A percentile compares a stretch with the other conserved stretches of the same genome.
phyloP scores from a whole-genome alignment of 2,888 invertebrate species.

The Amaurobius ferox region DNA sequence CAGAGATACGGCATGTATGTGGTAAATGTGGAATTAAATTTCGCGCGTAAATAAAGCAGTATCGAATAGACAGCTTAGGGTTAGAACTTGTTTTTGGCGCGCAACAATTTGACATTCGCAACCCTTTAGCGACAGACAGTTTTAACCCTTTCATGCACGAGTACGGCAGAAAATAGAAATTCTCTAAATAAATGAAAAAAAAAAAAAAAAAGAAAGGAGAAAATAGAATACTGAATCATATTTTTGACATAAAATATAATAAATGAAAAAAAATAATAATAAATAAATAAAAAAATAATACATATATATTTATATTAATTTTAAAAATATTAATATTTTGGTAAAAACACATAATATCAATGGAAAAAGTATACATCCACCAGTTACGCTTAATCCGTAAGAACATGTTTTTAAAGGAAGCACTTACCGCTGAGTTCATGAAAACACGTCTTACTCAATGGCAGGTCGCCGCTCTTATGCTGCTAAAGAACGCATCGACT shows the following conservation, averaged over 20 bases:
- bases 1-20: too few species aligned
- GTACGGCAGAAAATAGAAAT: neutral
- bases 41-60: slow-evolving; percentile 40
- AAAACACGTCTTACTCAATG: slow-evolving; percentile 48
- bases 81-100: slow-evolving; percentile 35
- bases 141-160: slow-evolving; percentile 59
- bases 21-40: slow-evolving; percentile 51
- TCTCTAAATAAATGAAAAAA: too few species aligned
- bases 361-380: neutral
- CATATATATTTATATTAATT: neutral
- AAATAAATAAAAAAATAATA: neutral
- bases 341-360: neutral
- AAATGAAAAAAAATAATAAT: neutral
- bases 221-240: too few species aligned
- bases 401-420: neutral
- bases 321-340: too few species aligned
- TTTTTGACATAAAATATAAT: too few species aligned
- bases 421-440: slow-evolving; percentile 42
- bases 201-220: too few species aligned
- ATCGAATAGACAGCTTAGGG: slow-evolving; percentile 3
- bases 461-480: slow-evolving; percentile 41
- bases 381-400: neutral
- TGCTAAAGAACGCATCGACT: slow-evolving; percentile 60
- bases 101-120: slow-evolving; percentile 11
- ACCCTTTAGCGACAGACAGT: slow-evolving; percentile 44